Percentiles rank a stretch among this genome's conserved stretches.
These are phyloP conservation scores for Linyphia triangularis DNA, from an alignment of 2,888 invertebrate species.

Conservation along the genomic window DNA sequence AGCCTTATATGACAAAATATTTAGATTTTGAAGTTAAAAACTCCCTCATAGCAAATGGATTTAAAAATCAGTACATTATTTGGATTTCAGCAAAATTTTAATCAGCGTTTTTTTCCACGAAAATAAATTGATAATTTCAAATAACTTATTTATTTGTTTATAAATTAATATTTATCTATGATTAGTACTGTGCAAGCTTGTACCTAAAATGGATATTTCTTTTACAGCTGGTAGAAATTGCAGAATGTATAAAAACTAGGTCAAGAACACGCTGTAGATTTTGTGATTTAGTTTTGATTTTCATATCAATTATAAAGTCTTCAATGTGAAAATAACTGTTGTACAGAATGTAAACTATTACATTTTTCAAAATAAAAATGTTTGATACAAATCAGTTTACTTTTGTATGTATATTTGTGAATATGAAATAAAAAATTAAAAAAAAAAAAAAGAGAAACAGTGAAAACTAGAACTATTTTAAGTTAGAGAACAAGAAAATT, in stretches of 20 bases:
- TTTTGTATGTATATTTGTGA: background rate
- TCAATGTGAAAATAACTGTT: background rate
- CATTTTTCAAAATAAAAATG: conserved; percentile 20
- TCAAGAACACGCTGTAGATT: conserved; percentile 14
- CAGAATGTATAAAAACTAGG: background rate
- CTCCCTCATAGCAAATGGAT: too few relatives aligned
- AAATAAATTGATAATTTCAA: too few relatives aligned
- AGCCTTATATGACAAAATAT: too few relatives aligned
- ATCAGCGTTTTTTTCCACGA: too few relatives aligned
- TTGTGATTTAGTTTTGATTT: conserved; percentile 33
- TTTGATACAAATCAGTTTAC: conserved; percentile 6
- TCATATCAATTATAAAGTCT: background rate
- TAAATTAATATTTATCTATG: too few relatives aligned
- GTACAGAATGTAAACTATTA: conserved; percentile 27
- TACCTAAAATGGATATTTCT: background rate
- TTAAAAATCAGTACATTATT: too few relatives aligned
- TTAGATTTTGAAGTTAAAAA: too few relatives aligned
- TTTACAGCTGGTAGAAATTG: background rate
- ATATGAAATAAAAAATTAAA: background rate
- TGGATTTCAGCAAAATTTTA: too few relatives aligned
- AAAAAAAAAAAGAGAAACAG: background rate
- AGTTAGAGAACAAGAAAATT: too few relatives aligned
- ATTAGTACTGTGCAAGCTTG: too few relatives aligned
- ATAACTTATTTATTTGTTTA: too few relatives aligned
- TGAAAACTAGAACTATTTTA: too few relatives aligned